Conservation (phyloP, 2,888 invertebrate genomes). For the Gymnoscelis rufifasciata region DNA sequence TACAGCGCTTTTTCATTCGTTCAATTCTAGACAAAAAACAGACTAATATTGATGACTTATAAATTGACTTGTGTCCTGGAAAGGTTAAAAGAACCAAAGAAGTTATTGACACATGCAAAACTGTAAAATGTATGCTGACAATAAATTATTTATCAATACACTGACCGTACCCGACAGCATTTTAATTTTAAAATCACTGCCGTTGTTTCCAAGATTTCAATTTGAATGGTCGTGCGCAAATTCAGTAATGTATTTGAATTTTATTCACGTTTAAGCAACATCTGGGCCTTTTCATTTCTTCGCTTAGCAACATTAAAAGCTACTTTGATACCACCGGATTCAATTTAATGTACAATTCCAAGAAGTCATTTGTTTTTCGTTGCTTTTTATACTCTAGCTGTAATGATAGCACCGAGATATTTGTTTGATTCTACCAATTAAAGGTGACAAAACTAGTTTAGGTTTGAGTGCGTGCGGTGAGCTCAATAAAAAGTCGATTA, state of each 20-base stretch:
- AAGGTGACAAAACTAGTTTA: slow-evolving; percentile 5
- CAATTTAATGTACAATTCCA: slow-evolving; percentile 17
- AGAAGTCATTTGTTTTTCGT: slow-evolving; percentile 15
- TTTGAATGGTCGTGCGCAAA: slow-evolving; percentile 37
- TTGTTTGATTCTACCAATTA: slow-evolving; percentile 14
- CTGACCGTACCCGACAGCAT: slow-evolving; percentile 36
- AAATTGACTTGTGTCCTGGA: too few relatives aligned
- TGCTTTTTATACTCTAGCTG: slow-evolving; percentile 11
- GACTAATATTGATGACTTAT: too few relatives aligned
- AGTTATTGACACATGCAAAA: slow-evolving; percentile 51
- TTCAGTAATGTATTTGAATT: slow-evolving; percentile 37
- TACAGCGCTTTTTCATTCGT: too few relatives aligned
- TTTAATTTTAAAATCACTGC: slow-evolving; percentile 49
- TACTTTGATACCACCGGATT: slow-evolving; percentile 14
- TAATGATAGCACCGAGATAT: slow-evolving; percentile 3
- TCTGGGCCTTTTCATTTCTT: slow-evolving; percentile 22
- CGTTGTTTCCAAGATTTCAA: slow-evolving; percentile 46
- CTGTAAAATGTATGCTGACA: slow-evolving; percentile 35
- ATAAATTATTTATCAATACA: slow-evolving; percentile 44
- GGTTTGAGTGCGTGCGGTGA: background rate
- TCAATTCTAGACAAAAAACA: too few relatives aligned
- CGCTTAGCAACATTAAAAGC: slow-evolving; percentile 19
- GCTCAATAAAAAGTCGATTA: background rate
- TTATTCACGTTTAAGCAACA: slow-evolving; percentile 22
- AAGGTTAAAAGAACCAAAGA: slow-evolving; percentile 18